phyloP scores from a whole-genome alignment of 2,888 invertebrate species.

The Megaustenia siamemsis region DNA sequence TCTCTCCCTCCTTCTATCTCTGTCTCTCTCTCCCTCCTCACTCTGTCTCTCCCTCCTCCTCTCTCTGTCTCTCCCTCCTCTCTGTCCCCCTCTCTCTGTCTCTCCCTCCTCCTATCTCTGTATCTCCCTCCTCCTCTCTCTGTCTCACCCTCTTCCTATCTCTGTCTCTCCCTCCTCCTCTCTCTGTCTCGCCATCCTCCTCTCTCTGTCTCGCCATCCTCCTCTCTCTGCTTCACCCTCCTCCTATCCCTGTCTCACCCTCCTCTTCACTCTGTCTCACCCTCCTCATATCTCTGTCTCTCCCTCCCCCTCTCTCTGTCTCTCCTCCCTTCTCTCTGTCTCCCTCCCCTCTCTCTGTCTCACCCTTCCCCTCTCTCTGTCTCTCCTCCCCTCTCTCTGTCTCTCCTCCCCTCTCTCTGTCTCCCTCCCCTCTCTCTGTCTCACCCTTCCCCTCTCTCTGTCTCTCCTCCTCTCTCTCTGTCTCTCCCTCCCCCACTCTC shows the following conservation, averaged over 20 bases:
- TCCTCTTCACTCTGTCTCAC: slow-evolving; percentile 19
- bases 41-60: neutral
- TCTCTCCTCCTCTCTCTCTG: too few relatives aligned
- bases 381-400: neutral
- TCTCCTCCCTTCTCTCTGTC: too few relatives aligned
- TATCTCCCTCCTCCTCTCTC: neutral
- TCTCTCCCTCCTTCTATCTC: too few relatives aligned
- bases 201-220: neutral
- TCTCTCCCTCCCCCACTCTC: too few relatives aligned
- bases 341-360: slow-evolving; percentile 15
- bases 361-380: neutral
- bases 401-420: too few relatives aligned
- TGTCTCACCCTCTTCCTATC: too few relatives aligned
- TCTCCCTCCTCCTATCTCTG: slow-evolving; percentile 2
- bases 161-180: neutral
- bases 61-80: too few relatives aligned
- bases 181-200: neutral
- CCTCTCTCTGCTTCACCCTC: neutral
- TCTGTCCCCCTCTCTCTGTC: neutral
- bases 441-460: neutral
- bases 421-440: neutral
- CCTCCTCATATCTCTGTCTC: too few relatives aligned
- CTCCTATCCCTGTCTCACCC: neutral
- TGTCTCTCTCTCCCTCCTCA: neutral
- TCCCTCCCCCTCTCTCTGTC: slow-evolving; percentile 4